These are phyloP conservation scores for Trematomus bernacchii DNA, from an alignment of 2,797 vertebrate genomes.

Conservation along the genomic window DNA sequence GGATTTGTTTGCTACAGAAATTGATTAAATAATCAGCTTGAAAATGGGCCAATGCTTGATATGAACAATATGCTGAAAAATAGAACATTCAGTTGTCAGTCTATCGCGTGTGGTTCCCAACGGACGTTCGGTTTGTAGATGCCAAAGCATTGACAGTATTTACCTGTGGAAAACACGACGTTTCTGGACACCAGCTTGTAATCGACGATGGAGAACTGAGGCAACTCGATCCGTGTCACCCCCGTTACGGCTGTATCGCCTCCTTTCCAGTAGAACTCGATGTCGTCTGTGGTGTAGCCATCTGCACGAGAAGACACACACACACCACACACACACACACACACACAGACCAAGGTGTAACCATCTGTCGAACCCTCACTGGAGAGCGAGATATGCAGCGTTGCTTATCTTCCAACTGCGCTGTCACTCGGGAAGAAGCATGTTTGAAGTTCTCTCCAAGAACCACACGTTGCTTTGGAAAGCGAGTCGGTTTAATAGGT, in stretches of 20 bases:
- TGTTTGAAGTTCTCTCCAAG: slow-evolving; percentile 73
- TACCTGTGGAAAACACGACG: slow-evolving; percentile 99
- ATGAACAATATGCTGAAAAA: slow-evolving; percentile 38
- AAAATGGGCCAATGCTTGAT: slow-evolving; percentile 42
- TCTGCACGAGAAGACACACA: slow-evolving; percentile 68
- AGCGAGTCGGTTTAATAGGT: slow-evolving; percentile 36
- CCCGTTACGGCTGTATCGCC: slow-evolving; percentile 86
- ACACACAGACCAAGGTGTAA: slow-evolving; percentile 71
- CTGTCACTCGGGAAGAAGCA: slow-evolving; percentile 57
- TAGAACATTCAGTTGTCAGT: background rate
- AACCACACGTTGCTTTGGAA: slow-evolving; percentile 62
- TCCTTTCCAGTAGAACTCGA: slow-evolving; percentile 84
- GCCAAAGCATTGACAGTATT: background rate
- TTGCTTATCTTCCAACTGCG: slow-evolving; percentile 69
- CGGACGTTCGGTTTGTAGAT: slow-evolving; percentile 15
- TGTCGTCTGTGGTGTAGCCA: slow-evolving; percentile 85
- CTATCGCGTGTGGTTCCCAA: slow-evolving; percentile 25
- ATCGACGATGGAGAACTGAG: slow-evolving; percentile 99
- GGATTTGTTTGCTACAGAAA: slow-evolving; percentile 37
- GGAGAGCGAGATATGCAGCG: slow-evolving; percentile 77
- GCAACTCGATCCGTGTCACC: slow-evolving; percentile 96
- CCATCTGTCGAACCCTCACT: slow-evolving; percentile 77
- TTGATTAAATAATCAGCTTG: slow-evolving; percentile 51
- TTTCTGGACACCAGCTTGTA: slow-evolving; percentile 98
- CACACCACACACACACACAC: slow-evolving; percentile 45